phyloP scores from a whole-genome alignment of 2,113 vertebrate species.

The Bucco capensis region DNA sequence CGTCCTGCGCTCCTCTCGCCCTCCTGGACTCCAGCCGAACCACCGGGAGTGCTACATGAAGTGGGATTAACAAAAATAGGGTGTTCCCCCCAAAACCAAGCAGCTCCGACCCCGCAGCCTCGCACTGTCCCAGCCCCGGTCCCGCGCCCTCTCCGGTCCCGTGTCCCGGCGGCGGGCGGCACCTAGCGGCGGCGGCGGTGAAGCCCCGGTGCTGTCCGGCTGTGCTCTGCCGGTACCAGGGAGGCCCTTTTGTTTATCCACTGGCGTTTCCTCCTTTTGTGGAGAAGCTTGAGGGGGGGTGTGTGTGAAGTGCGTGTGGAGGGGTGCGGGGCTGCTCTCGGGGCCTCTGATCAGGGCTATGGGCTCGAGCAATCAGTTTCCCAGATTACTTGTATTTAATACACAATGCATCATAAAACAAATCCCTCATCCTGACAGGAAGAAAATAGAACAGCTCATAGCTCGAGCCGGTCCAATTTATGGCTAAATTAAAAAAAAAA shows the following conservation, averaged over 20 bases:
- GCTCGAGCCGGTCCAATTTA: conserved; percentile 95
- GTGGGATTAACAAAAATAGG: neutral
- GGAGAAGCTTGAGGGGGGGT: neutral
- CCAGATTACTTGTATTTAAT: conserved; percentile 99
- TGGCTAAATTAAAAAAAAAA: conserved; percentile 97
- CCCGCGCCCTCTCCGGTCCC: neutral
- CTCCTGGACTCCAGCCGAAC: neutral
- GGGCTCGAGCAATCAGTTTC: conserved; percentile 89
- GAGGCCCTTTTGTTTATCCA: conserved; percentile 72
- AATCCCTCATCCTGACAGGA: conserved; percentile 99
- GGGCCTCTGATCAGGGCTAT: conserved; percentile 79
- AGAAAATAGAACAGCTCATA: conserved; percentile 99
- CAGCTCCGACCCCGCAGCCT: neutral
- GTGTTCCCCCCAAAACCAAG: fast-evolving
- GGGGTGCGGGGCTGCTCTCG: conserved; percentile 58
- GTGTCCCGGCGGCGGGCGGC: conserved; percentile 66
- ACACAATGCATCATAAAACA: conserved; percentile 99
- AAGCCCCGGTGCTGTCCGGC: conserved; percentile 1
- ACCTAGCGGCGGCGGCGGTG: conserved; percentile 73
- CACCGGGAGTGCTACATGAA: neutral
- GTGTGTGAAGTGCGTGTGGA: neutral
- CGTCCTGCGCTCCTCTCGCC: neutral
- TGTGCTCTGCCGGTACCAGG: conserved; percentile 63
- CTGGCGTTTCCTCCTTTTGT: conserved; percentile 75
- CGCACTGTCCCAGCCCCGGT: neutral